These are phyloP conservation scores for Phymastichus coffea DNA, from an alignment of 1,140 invertebrate genomes.

Conservation along the genomic window DNA sequence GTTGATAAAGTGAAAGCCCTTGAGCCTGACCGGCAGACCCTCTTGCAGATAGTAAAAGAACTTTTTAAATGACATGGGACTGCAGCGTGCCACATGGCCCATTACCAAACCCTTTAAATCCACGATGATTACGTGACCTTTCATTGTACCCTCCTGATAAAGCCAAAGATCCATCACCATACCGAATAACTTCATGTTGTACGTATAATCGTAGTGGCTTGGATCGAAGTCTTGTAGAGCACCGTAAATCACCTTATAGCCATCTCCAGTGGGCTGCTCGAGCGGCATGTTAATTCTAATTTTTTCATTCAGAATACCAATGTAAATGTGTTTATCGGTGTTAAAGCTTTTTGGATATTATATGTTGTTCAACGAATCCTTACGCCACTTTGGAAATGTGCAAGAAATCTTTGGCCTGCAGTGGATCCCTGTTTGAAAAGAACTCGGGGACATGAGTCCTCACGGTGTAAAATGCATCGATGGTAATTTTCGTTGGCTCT, in stretches of 20 bases:
- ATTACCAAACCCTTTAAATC: constrained; percentile 20
- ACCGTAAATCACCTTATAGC: constrained; percentile 22
- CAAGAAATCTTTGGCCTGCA: constrained; percentile 16
- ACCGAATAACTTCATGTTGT: constrained; percentile 4
- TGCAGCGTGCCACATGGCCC: constrained; percentile 24
- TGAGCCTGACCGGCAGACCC: constrained; percentile 62
- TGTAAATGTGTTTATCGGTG: not conserved
- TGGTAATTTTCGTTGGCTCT: constrained; percentile 61
- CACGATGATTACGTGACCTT: constrained; percentile 24
- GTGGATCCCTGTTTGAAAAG: constrained; percentile 57
- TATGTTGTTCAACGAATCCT: not conserved
- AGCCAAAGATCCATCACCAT: constrained; percentile 29
- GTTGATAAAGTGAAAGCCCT: constrained; percentile 66
- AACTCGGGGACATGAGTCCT: constrained; percentile 57
- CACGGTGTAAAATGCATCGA: constrained; percentile 62
- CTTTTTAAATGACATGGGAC: constrained; percentile 21
- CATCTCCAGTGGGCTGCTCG: constrained; percentile 24
- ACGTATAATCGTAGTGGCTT: constrained; percentile 15
- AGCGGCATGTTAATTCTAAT: constrained; percentile 12
- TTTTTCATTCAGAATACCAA: too few relatives aligned
- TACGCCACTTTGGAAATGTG: not conserved
- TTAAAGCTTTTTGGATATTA: not conserved
- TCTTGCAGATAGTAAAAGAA: constrained; percentile 40
- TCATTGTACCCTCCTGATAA: constrained; percentile 12
- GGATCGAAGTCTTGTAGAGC: constrained; percentile 19